Conservation (phyloP, 2,888 invertebrate species). For the Andricus curvator region DNA sequence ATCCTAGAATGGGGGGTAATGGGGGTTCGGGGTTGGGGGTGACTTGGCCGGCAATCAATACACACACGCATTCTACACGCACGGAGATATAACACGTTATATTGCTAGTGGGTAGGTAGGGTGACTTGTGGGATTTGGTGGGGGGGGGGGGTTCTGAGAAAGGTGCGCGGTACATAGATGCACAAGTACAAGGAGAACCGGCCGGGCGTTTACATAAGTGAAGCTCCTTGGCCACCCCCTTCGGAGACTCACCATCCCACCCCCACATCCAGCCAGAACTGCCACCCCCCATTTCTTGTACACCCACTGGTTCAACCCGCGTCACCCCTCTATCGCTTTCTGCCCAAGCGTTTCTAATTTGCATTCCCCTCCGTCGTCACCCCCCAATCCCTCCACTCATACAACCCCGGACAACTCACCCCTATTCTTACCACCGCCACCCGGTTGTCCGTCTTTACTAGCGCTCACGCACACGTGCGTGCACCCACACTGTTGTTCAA, state of each 20-base stretch:
- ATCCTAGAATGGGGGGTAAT: constrained; percentile 24
- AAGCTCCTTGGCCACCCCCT: constrained; percentile 73
- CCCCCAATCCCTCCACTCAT: constrained; percentile 57
- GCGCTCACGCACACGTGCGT: constrained; percentile 71
- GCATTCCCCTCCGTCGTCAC: constrained; percentile 76
- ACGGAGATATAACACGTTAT: constrained; percentile 25
- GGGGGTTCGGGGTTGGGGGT: constrained; percentile 60
- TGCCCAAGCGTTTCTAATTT: constrained; percentile 78
- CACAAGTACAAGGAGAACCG: constrained; percentile 62
- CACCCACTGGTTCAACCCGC: constrained; percentile 55
- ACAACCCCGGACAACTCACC: constrained; percentile 55
- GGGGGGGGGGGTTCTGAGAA: constrained; percentile 41
- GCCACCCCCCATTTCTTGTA: constrained; percentile 37
- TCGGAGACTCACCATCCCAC: constrained; percentile 46
- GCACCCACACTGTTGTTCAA: constrained; percentile 39
- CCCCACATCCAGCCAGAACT: constrained; percentile 41
- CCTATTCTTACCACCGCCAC: constrained; percentile 61
- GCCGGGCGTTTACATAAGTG: constrained; percentile 74
- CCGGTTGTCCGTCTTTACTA: constrained; percentile 73
- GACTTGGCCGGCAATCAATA: constrained; percentile 76
- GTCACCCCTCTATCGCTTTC: constrained; percentile 65
- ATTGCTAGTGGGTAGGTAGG: not conserved
- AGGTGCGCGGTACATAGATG: constrained; percentile 48
- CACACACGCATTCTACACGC: constrained; percentile 64
- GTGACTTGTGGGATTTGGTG: not conserved